These are phyloP conservation scores for Aphelenchoides bicaudatus DNA, from an alignment of 2,888 invertebrate genomes.

Conservation along the genomic window DNA sequence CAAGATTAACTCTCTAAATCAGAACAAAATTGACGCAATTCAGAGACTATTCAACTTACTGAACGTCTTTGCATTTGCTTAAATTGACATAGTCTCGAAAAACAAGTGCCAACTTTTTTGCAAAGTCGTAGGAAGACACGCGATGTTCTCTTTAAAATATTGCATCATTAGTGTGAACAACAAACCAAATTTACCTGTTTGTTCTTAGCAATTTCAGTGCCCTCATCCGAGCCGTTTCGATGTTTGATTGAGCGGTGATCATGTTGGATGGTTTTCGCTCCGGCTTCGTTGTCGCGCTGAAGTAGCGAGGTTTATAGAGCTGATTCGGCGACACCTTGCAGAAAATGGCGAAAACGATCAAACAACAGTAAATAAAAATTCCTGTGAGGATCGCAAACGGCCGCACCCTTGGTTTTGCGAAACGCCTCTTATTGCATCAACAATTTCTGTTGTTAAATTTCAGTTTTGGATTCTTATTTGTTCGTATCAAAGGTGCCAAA, in stretches of 20 bases:
- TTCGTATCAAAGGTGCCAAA: no score
- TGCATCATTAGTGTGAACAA: neutral
- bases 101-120: slow-evolving; percentile 10
- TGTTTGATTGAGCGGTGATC: slow-evolving; percentile 9
- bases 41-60: no score
- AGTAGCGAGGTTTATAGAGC: slow-evolving; percentile 11
- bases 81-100: slow-evolving; percentile 31
- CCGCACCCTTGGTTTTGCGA: neutral
- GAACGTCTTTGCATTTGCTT: slow-evolving; percentile 36
- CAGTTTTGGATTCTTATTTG: no score
- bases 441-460: neutral
- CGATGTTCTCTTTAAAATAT: neutral
- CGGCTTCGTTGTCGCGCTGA: slow-evolving; percentile 1
- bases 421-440: neutral
- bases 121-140: neutral
- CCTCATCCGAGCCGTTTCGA: slow-evolving; percentile 12
- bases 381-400: neutral
- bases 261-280: no score
- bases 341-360: neutral
- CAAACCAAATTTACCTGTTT: slow-evolving; percentile 13
- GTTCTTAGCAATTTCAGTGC: slow-evolving; percentile 4
- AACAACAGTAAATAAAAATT: neutral
- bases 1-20: slow-evolving; percentile 29
- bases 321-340: no score
- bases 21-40: neutral